Conservation (phyloP, 2,888 invertebrate genomes). For the Xylota sylvarum region DNA sequence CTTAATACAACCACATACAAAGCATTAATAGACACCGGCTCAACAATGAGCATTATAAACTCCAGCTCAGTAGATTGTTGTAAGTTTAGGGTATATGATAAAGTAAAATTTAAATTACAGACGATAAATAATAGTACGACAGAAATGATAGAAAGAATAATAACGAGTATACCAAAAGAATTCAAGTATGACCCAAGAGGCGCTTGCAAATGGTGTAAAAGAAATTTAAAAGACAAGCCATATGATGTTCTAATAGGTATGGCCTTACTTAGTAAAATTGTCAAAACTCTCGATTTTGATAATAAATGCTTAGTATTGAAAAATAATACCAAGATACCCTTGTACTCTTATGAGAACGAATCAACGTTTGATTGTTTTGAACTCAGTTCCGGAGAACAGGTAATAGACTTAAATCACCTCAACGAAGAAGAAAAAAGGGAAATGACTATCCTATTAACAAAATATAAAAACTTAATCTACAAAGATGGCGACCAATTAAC, state of each 20-base stretch:
- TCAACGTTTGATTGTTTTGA: slow-evolving; percentile 32
- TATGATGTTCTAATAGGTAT: no score
- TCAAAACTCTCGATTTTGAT: slow-evolving; percentile 5
- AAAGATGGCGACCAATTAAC: slow-evolving; percentile 28
- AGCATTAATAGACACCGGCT: no score
- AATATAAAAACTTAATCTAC: no score
- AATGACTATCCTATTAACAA: no score
- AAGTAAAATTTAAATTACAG: slow-evolving; percentile 6
- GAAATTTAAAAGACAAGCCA: no score
- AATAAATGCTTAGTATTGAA: slow-evolving; percentile 22
- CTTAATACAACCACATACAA: no score
- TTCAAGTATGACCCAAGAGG: no score
- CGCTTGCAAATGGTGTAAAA: no score
- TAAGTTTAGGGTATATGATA: slow-evolving; percentile 4
- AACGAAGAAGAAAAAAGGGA: slow-evolving; percentile 24
- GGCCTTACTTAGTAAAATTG: no score
- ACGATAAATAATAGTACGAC: slow-evolving; percentile 29
- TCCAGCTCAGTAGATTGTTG: slow-evolving; percentile 17
- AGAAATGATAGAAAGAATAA: slow-evolving; percentile 27
- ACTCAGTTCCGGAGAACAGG: neutral
- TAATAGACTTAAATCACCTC: neutral
- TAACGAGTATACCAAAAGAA: slow-evolving; percentile 14
- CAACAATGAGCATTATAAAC: no score
- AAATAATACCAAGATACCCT: slow-evolving; percentile 4
- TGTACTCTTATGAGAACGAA: no score